These are phyloP conservation scores for Vicugna pacos DNA, from an alignment of 2,113 vertebrate species.

Conservation along the genomic window DNA sequence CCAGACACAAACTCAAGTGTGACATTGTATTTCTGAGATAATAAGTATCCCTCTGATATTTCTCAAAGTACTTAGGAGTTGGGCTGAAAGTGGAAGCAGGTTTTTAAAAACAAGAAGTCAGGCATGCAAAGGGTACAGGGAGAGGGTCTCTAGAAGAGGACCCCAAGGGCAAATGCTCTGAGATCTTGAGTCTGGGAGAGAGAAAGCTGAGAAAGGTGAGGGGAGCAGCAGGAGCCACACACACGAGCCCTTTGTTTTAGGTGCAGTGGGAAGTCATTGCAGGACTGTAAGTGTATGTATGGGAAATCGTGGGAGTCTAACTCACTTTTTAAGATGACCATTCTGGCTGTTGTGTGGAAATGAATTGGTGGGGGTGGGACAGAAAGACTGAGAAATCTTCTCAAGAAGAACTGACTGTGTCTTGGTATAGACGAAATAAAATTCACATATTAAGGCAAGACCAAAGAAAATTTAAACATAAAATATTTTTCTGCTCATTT, in stretches of 20 bases:
- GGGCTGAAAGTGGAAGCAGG: not conserved
- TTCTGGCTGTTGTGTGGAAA: not conserved
- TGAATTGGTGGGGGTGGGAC: not conserved
- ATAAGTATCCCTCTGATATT: not conserved
- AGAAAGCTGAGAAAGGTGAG: not conserved
- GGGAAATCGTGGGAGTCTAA: not conserved
- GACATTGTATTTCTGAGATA: not conserved
- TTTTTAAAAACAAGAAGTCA: conserved; percentile 12
- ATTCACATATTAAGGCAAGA: too few species aligned
- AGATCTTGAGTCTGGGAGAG: not conserved
- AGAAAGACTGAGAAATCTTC: not conserved
- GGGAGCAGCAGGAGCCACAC: not conserved
- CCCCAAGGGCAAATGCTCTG: not conserved
- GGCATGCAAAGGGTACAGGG: not conserved
- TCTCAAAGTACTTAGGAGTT: not conserved
- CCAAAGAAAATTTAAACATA: too few species aligned
- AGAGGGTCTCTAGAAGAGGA: not conserved
- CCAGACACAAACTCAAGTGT: not conserved
- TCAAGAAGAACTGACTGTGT: not conserved
- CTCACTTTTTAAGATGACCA: not conserved
- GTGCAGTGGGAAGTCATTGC: not conserved
- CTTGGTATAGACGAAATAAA: too few species aligned
- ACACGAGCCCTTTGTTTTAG: not conserved
- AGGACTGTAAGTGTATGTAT: not conserved
- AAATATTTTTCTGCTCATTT: too few species aligned